These are phyloP conservation scores for Amphipoea oculea DNA, from an alignment of 2,888 invertebrate genomes.

Conservation along the genomic window DNA sequence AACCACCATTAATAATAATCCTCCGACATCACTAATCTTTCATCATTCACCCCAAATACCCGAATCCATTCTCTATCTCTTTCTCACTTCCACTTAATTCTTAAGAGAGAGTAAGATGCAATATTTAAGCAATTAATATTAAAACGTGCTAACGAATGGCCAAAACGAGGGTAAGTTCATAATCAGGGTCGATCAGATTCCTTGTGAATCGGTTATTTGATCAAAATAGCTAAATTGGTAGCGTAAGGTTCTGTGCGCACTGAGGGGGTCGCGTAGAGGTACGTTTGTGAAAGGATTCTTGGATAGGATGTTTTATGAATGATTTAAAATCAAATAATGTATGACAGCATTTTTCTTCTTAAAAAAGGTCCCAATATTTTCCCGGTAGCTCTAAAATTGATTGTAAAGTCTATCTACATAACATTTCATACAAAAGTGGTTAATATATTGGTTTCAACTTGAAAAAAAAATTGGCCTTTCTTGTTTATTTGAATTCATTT, in stretches of 20 bases:
- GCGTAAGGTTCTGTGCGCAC: constrained; percentile 50
- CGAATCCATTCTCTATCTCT: constrained; percentile 41
- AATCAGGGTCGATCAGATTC: constrained; percentile 67
- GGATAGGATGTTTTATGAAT: background rate
- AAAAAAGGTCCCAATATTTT: background rate
- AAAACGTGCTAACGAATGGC: constrained; percentile 68
- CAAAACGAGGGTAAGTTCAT: constrained; percentile 62
- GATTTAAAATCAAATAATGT: background rate
- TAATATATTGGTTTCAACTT: background rate
- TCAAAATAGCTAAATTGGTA: constrained; percentile 67
- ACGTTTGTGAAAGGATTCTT: background rate
- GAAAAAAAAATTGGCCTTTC: background rate
- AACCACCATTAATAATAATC: constrained; percentile 54
- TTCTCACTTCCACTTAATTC: background rate
- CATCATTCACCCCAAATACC: constrained; percentile 57
- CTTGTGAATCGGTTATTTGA: constrained; percentile 67
- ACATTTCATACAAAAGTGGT: background rate
- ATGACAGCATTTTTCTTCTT: background rate
- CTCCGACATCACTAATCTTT: constrained; percentile 63
- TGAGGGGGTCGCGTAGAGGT: background rate
- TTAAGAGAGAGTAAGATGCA: constrained; percentile 41
- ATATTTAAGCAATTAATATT: constrained; percentile 67
- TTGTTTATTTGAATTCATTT: too few relatives aligned
- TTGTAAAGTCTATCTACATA: background rate
- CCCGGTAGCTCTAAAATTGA: background rate